Conservation (phyloP, 2,113 vertebrate genomes). For the Pelodiscus sinensis region DNA sequence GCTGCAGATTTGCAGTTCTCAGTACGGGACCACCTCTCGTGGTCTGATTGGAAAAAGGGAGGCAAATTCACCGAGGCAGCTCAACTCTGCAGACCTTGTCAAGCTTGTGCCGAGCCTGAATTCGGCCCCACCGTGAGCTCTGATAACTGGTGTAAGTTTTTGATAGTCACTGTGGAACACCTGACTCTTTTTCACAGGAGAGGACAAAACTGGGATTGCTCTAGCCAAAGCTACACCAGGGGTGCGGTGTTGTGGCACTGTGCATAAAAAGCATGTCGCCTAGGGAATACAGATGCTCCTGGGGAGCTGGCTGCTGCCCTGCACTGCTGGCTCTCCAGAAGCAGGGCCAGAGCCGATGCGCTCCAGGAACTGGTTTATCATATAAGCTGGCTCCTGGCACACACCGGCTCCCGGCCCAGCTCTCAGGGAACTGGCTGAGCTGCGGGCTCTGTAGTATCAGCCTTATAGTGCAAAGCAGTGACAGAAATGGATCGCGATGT, state of each 20-base stretch:
- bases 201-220: not conserved
- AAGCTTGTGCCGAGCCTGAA: not conserved
- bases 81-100: not conserved
- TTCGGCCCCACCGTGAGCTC: not conserved
- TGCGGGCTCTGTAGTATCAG: no score
- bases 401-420: no score
- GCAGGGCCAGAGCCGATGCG: no score
- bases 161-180: not conserved
- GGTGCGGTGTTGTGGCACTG: not conserved
- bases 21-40: not conserved
- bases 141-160: not conserved
- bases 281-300: no score
- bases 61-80: not conserved
- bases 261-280: not conserved
- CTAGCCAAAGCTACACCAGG: not conserved
- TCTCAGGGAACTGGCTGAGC: no score
- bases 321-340: no score
- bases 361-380: no score
- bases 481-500: not conserved
- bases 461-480: not conserved
- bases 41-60: not conserved
- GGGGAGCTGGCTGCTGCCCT: no score
- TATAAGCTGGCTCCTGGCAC: no score
- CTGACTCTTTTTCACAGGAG: not conserved
- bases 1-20: no score